Evolutionary conservation across 2,888 invertebrate genomes (phyloP), one percentile per base, ranked within the genome.

Genomic region (Diploptera punctata): DNA sequence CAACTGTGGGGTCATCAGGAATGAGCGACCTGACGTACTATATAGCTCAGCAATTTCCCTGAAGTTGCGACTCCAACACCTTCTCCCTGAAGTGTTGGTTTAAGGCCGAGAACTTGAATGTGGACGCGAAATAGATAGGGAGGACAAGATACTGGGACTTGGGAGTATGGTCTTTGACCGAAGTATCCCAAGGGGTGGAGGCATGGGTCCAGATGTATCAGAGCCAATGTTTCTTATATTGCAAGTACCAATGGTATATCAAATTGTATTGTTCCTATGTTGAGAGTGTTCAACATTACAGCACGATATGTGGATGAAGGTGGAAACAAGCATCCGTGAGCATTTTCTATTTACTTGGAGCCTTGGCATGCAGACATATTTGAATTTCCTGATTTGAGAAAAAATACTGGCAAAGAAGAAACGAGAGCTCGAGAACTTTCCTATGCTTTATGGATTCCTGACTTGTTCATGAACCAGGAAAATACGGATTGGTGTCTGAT

Each of bases 341-440:
- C 98, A 2, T 98, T 99, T 85, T 98, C 99, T 18, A 91, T 99
- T 74, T 99, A 99, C 81, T 84, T 99, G 68, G 99, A 99, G 83
- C 99, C 99, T 0, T 99, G 99, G 99, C 99, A 99, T 84, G 93
- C 96, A 0, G 99, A 99, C 82, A 87, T 99, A 73, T 95, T 98
- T 81, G 97, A 97, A 74, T 99, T 98, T 84, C 84, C 99, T 67
- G 94, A 98, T 81, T 85, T 98, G 67, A 95, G 93, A 80, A 98
- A 98, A 82, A 99, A 99, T 81, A 97, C 95, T 0, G 88, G 99
- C 0, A 95, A 95, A 80, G 99, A 99, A 81, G 98, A 99, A 83
- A 87, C 91, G 44, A 87, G 99, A 57, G 98, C 99, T 0, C 87
- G 99, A 69, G 99, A 99, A 83, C 85, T 99, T 44, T 99, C 99